A percentile compares a stretch with the other conserved stretches of the same genome.
Evolutionary conservation across 2,797 vertebrate species (phyloP).

Genomic region (Oryzias sinensis): DNA sequence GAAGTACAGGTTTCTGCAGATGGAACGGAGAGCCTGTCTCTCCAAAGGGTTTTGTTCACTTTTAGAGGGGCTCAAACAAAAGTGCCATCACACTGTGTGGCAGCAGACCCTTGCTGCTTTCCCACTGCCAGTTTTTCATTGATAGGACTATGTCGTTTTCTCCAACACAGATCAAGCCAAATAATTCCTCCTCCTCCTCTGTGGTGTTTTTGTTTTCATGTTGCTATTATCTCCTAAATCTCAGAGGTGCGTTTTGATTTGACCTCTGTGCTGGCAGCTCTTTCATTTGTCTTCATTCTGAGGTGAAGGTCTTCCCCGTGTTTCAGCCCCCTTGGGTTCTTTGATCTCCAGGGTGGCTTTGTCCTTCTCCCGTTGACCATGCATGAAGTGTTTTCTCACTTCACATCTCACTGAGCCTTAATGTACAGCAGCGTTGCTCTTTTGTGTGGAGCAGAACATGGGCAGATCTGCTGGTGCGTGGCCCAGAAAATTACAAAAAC

Average conservation of each 20-base stretch:
- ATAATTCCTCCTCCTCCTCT: constrained; percentile 5
- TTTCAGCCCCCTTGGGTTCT: constrained; percentile 10
- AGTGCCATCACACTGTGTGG: not conserved
- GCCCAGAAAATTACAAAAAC: constrained; percentile 10
- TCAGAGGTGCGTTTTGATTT: constrained; percentile 8
- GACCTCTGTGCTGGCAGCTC: constrained; percentile 11
- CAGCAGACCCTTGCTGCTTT: constrained; percentile 31
- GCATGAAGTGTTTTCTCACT: constrained; percentile 80
- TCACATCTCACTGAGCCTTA: constrained; percentile 79
- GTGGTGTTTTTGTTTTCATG: not conserved
- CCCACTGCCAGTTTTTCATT: constrained; percentile 20
- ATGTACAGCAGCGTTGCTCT: constrained; percentile 56
- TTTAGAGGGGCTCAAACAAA: too few relatives aligned
- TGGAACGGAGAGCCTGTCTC: too few relatives aligned
- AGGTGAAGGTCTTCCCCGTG: constrained; percentile 20
- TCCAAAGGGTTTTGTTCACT: too few relatives aligned
- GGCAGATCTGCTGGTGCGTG: constrained; percentile 47
- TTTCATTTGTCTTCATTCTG: constrained; percentile 13
- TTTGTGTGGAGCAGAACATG: constrained; percentile 72
- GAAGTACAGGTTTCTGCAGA: too few relatives aligned
- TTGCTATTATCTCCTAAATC: constrained; percentile 13
- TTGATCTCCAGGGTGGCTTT: constrained; percentile 50
- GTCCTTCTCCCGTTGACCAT: constrained; percentile 27
- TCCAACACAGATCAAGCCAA: constrained; percentile 26
- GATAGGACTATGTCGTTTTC: constrained; percentile 20